Evolutionary conservation across 2,888 invertebrate species (phyloP).

Genomic region (Exocentrus adspersus): DNA sequence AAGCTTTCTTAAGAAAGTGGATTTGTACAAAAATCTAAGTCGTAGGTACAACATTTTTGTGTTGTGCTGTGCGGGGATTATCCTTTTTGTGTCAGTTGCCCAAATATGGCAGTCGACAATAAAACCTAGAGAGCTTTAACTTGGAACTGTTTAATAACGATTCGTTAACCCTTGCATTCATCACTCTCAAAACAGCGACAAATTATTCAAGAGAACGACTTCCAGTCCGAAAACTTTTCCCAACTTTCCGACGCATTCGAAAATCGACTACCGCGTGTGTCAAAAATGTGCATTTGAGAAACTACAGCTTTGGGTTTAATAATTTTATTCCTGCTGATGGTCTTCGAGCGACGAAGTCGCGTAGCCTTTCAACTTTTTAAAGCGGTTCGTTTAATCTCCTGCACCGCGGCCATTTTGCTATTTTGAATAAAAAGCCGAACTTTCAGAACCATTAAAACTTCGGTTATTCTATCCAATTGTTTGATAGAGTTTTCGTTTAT

Average conservation of each 20-base stretch:
- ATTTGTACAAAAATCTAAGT: too few relatives aligned
- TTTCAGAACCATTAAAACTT: constrained; percentile 34
- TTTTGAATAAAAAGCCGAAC: constrained; percentile 39
- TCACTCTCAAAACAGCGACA: constrained; percentile 52
- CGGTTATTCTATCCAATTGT: constrained; percentile 29
- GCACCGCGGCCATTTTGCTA: constrained; percentile 32
- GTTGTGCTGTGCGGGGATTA: too few relatives aligned
- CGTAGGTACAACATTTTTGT: too few relatives aligned
- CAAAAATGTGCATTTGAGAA: constrained; percentile 35
- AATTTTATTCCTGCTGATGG: constrained; percentile 33
- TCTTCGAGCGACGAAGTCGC: constrained; percentile 33
- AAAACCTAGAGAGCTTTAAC: constrained; percentile 18
- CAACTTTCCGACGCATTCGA: constrained; percentile 47
- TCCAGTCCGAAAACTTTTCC: constrained; percentile 45
- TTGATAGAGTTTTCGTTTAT: constrained; percentile 31
- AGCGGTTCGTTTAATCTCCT: constrained; percentile 43
- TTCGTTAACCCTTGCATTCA: constrained; percentile 52
- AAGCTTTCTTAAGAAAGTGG: too few relatives aligned
- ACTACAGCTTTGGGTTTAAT: constrained; percentile 33
- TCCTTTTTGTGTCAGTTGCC: too few relatives aligned
- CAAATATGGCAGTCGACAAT: not conserved
- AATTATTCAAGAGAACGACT: constrained; percentile 54
- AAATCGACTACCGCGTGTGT: constrained; percentile 46
- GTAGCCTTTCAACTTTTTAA: constrained; percentile 35
- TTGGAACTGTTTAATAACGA: constrained; percentile 53